A percentile compares a stretch with the other conserved stretches of the same genome.
These are phyloP conservation scores for Ophion costatus DNA, from an alignment of 2,888 invertebrate genomes.

Conservation along the genomic window DNA sequence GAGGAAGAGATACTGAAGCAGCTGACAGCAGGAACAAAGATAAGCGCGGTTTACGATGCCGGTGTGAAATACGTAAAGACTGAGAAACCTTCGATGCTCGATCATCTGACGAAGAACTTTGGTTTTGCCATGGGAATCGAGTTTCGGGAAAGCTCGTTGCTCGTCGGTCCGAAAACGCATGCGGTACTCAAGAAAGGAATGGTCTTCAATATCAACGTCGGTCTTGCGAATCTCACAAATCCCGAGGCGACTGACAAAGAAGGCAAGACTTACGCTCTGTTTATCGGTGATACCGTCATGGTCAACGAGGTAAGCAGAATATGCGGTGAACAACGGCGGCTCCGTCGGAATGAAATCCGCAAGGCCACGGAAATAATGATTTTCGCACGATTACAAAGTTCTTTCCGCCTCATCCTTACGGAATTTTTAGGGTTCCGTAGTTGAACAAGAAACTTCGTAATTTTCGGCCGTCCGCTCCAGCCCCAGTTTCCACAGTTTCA, in stretches of 20 bases:
- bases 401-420: too few species aligned
- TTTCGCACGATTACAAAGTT: background rate
- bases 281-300: constrained; percentile 98
- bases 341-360: too few species aligned
- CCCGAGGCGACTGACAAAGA: constrained; percentile 93
- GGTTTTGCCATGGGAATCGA: constrained; percentile 99
- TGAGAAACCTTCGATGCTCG: constrained; percentile 92
- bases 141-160: constrained; percentile 96
- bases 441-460: too few species aligned
- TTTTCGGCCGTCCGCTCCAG: too few species aligned
- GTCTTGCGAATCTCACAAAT: constrained; percentile 93
- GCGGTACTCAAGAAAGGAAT: constrained; percentile 94
- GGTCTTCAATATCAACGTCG: constrained; percentile 98
- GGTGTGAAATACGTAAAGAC: constrained; percentile 93
- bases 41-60: constrained; percentile 94
- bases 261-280: constrained; percentile 95
- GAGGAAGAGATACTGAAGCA: constrained; percentile 96
- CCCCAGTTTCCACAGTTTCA: too few species aligned
- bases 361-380: background rate
- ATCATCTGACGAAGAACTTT: constrained; percentile 96
- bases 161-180: constrained; percentile 95
- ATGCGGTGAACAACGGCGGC: background rate
- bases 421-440: too few species aligned
- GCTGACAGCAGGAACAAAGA: constrained; percentile 91
- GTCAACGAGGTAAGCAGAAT: constrained; percentile 90